Evolutionary conservation across 2,888 invertebrate genomes (phyloP).

Genomic region (Alitta virens): DNA sequence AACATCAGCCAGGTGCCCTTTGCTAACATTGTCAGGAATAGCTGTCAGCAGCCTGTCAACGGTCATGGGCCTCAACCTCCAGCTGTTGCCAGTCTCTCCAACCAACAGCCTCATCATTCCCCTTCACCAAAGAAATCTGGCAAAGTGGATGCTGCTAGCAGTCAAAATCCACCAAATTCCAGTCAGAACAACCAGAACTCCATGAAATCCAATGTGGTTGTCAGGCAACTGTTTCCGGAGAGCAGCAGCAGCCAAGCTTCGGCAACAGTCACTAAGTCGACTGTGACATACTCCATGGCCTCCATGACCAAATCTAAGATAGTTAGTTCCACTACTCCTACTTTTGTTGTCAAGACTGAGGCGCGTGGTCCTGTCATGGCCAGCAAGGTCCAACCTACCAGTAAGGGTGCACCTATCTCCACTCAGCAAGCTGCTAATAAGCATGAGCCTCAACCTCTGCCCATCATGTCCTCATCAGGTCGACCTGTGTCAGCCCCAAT

Average conservation of each 20-base stretch:
- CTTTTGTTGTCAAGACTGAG: slow-evolving; percentile 13
- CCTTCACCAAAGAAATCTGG: slow-evolving; percentile 10
- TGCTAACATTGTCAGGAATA: slow-evolving; percentile 11
- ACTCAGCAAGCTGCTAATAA: slow-evolving; percentile 11
- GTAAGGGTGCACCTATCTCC: background rate
- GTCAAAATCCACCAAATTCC: background rate
- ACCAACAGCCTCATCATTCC: background rate
- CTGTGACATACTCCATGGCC: slow-evolving; percentile 47
- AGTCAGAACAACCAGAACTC: background rate
- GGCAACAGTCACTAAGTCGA: slow-evolving; percentile 64
- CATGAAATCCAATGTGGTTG: slow-evolving; percentile 8
- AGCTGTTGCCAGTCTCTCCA: background rate
- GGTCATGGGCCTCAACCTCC: background rate
- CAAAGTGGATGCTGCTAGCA: background rate
- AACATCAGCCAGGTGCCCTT: slow-evolving; percentile 6
- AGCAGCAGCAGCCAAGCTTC: background rate
- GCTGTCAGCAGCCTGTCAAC: slow-evolving; percentile 1
- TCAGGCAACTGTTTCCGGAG: slow-evolving; percentile 13
- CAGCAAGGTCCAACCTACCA: background rate
- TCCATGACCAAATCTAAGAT: slow-evolving; percentile 30
- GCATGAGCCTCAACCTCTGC: slow-evolving; percentile 41
- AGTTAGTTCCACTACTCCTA: slow-evolving; percentile 11
- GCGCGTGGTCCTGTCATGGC: background rate
- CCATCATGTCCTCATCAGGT: slow-evolving; percentile 28
- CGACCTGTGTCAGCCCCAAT: background rate